A percentile compares a stretch with the other conserved stretches of the same genome.
These are phyloP conservation scores for Cerceris ruficornis DNA, from an alignment of 2,888 invertebrate genomes.

Conservation along the genomic window DNA sequence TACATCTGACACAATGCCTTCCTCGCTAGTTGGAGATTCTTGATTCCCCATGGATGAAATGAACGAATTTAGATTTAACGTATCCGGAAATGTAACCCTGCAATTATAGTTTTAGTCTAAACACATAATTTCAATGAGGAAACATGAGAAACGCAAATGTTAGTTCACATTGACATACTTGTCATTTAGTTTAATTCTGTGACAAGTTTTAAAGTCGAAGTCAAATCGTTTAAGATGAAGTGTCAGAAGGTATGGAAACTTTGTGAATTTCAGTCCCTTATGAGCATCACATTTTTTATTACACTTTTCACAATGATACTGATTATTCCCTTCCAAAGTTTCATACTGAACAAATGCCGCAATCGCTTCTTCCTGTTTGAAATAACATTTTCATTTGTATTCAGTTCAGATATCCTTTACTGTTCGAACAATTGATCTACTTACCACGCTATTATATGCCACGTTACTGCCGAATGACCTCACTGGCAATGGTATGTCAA, in stretches of 20 bases:
- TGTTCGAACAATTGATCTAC: conserved; percentile 7
- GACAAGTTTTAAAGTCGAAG: conserved; percentile 92
- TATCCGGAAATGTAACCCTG: conserved; percentile 92
- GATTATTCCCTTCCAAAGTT: conserved; percentile 91
- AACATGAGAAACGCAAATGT: conserved; percentile 7
- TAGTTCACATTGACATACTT: conserved; percentile 84
- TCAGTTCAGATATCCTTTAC: conserved; percentile 11
- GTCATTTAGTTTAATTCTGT: conserved; percentile 93
- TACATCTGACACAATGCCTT: conserved; percentile 81
- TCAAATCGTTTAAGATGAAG: conserved; percentile 95
- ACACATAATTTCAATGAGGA: conserved; percentile 13
- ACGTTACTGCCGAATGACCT: conserved; percentile 90
- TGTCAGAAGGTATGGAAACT: conserved; percentile 93
- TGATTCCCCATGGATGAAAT: conserved; percentile 80
- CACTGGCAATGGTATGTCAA: conserved; percentile 93
- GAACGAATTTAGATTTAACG: conserved; percentile 90
- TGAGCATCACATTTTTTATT: conserved; percentile 94
- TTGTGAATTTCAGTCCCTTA: conserved; percentile 93
- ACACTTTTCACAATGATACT: conserved; percentile 94
- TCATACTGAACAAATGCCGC: conserved; percentile 93
- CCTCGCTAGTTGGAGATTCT: conserved; percentile 80
- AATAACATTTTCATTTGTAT: conserved; percentile 8
- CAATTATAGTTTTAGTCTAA: conserved; percentile 63
- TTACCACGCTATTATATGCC: conserved; percentile 90
- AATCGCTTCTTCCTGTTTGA: conserved; percentile 89